phyloP scores from a whole-genome alignment of 2,113 vertebrate genomes.

The Oncorhynchus keta region DNA sequence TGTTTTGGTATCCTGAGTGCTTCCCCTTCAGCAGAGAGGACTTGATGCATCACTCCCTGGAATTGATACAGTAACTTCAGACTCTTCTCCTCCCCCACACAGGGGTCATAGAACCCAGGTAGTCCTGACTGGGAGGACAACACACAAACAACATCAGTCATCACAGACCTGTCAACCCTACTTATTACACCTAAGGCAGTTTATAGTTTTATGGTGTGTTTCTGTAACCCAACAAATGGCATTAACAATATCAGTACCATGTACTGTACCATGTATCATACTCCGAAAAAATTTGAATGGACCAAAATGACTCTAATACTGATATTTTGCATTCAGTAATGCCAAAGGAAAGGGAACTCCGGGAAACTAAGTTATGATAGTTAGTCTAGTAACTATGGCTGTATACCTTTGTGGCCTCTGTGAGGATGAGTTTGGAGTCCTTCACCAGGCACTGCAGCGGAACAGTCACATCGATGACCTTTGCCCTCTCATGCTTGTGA shows the following conservation, averaged over 20 bases:
- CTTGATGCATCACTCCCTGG: conserved; percentile 95
- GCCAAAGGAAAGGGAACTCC: not conserved
- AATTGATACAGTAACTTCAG: conserved; percentile 98
- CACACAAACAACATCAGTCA: conserved; percentile 20
- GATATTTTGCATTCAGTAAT: no score
- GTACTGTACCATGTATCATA: no score
- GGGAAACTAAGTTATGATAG: not conserved
- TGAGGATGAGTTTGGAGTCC: conserved; percentile 97
- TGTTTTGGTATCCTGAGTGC: conserved; percentile 99
- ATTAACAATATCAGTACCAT: no score
- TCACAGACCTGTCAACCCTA: not conserved
- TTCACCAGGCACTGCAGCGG: conserved; percentile 97
- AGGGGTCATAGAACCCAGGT: conserved; percentile 96
- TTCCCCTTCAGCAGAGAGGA: conserved; percentile 88
- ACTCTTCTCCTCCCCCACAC: conserved; percentile 95
- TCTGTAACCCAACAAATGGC: no score
- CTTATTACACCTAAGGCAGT: not conserved
- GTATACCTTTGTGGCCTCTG: conserved; percentile 91
- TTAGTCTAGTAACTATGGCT: not conserved
- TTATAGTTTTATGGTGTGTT: not conserved
- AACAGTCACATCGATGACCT: conserved; percentile 95
- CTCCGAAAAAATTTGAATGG: no score
- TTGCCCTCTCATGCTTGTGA: conserved; percentile 86
- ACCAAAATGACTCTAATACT: no score
- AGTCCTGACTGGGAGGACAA: conserved; percentile 83